Evolutionary conservation across 2,888 invertebrate genomes (phyloP), one percentile per base, ranked within the genome.

Genomic region (Thysanoteuthis rhombus): DNA sequence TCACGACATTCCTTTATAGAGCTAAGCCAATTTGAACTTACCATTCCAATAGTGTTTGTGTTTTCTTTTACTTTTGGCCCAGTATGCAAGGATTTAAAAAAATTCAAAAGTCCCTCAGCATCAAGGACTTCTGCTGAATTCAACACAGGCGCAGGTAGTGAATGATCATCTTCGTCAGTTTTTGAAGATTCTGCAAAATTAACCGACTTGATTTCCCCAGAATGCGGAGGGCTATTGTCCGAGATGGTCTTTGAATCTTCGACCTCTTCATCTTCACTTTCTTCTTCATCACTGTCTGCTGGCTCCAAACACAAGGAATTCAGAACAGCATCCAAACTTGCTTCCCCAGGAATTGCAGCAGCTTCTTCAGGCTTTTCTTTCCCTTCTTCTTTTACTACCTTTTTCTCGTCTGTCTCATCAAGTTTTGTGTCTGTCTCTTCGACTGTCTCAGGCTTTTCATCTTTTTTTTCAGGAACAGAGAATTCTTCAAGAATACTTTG

Each of bases 21-120:
- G n/a, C n/a, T n/a, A n/a, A n/a, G n/a, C n/a, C n/a, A n/a, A n/a
- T n/a, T n/a, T n/a, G n/a, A 19, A 92, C 95, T 95, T 95, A 97
- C 97, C 97, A 99, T 98, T 19, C 99, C 99, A 94, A 99, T 98
- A n/a, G 98, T 98, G 19, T 98, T 98, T 52, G 98, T 96, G n/a
- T 97, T 95, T 38, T 94, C 94, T 32, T 95, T 94, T 39, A 94
- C 94, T 94, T 95, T 96, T n/a, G 96, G 96, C 42, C 97, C 97
- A 47, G 92, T 93, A 93, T 95, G 95, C 42, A 95, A 93, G 89
- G 90, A 94, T 93, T 95, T 95, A 36, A 96, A 95, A 47, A 96
- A 93, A 19, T 95, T 94, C 93, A 96, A 93, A 47, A 96, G 94
- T 92, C 96, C 95, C 89, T 95, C 95, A 10, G 96, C 95, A 93